phyloP scores from a whole-genome alignment of 2,797 vertebrate genomes.

The Lateolabrax maculatus region DNA sequence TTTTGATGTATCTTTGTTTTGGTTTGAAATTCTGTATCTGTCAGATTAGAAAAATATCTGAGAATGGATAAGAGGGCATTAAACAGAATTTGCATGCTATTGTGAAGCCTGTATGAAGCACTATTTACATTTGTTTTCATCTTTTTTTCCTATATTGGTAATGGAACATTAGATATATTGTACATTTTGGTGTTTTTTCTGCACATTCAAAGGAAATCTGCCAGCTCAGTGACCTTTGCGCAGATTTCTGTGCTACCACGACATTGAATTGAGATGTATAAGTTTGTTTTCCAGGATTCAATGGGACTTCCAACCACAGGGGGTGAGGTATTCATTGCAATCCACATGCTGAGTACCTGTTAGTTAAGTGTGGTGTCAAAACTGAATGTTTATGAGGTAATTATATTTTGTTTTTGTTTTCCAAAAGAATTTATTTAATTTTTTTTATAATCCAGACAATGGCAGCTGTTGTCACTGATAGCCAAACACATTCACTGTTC shows the following conservation, averaged over 20 bases:
- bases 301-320: slow-evolving; percentile 53
- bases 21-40: slow-evolving; percentile 61
- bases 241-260: slow-evolving; percentile 35
- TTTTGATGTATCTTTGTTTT: slow-evolving; percentile 58
- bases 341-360: slow-evolving; percentile 33
- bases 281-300: slow-evolving; percentile 63
- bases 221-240: slow-evolving; percentile 14
- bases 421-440: slow-evolving; percentile 61
- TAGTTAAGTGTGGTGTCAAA: slow-evolving; percentile 38
- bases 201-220: slow-evolving; percentile 47
- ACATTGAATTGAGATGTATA: slow-evolving; percentile 60
- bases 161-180: slow-evolving; percentile 34
- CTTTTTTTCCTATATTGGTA: slow-evolving; percentile 35
- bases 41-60: slow-evolving; percentile 52
- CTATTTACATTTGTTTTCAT: slow-evolving; percentile 53
- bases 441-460: slow-evolving; percentile 70
- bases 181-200: slow-evolving; percentile 37
- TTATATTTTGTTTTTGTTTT: slow-evolving; percentile 61
- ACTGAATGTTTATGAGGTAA: slow-evolving; percentile 38
- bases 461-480: slow-evolving; percentile 75
- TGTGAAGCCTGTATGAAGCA: slow-evolving; percentile 58
- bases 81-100: slow-evolving; percentile 76
- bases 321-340: slow-evolving; percentile 26
- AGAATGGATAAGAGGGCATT: slow-evolving; percentile 81
- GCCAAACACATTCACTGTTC: slow-evolving; percentile 61